Evolutionary conservation across 2,888 invertebrate genomes (phyloP).

Genomic region (Agonopterix alstromeriana): DNA sequence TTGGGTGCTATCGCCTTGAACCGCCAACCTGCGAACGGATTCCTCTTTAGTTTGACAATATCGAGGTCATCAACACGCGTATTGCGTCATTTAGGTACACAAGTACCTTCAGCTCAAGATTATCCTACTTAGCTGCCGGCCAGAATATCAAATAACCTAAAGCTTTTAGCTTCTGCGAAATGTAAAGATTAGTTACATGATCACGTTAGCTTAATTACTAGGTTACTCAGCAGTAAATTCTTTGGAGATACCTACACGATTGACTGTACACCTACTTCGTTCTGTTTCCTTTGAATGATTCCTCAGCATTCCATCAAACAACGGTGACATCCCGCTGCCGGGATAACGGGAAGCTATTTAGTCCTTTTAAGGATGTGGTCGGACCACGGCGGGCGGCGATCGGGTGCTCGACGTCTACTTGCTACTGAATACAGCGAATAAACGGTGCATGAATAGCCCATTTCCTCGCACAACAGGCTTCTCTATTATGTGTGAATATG

Average conservation of each 20-base stretch:
- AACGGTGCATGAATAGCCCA: constrained; percentile 35
- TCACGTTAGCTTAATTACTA: too few species aligned
- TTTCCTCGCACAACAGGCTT: constrained; percentile 11
- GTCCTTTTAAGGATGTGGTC: constrained; percentile 59
- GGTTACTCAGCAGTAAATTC: too few species aligned
- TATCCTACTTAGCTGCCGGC: too few species aligned
- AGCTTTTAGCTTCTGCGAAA: not conserved
- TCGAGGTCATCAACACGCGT: constrained; percentile 18
- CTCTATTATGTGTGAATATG: constrained; percentile 19
- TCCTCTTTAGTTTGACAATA: constrained; percentile 16
- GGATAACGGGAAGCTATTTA: constrained; percentile 58
- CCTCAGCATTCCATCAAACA: constrained; percentile 38
- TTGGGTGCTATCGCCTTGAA: constrained; percentile 41
- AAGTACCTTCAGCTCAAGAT: too few species aligned
- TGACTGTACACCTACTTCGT: too few species aligned
- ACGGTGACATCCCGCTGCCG: constrained; percentile 43
- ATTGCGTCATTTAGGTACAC: constrained; percentile 7
- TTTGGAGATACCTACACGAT: too few species aligned
- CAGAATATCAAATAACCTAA: not conserved
- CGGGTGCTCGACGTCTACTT: constrained; percentile 26
- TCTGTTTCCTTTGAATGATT: too few species aligned
- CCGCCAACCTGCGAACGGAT: constrained; percentile 25
- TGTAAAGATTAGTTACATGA: too few species aligned
- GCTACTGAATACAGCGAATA: constrained; percentile 27
- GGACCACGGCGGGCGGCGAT: constrained; percentile 5